Evolutionary conservation across 2,113 vertebrate species (phyloP).

Genomic region (Indri indri): DNA sequence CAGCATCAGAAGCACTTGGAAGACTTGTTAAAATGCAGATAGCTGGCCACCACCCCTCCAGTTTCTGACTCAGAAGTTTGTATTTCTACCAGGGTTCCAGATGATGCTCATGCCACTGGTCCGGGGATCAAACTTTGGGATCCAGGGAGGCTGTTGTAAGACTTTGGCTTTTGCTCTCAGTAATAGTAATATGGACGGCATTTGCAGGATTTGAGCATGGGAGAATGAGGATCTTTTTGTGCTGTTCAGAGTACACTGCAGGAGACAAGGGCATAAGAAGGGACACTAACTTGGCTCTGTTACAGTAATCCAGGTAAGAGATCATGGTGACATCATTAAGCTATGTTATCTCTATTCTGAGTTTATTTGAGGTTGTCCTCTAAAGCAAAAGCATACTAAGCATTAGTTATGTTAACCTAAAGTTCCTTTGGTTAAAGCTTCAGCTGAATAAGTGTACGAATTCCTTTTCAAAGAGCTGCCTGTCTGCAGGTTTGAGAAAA

Average conservation of each 20-base stretch:
- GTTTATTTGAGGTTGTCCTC: background rate
- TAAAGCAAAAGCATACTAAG: background rate
- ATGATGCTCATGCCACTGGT: background rate
- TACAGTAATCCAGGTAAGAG: background rate
- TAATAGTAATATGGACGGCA: too few relatives aligned
- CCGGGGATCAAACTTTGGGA: background rate
- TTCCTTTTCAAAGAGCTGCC: slow-evolving; percentile 33
- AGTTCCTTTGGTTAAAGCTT: slow-evolving; percentile 18
- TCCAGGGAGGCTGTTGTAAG: background rate
- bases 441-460: background rate
- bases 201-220: background rate
- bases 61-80: background rate
- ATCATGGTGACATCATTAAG: background rate
- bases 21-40: background rate
- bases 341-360: background rate
- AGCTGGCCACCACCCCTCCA: background rate
- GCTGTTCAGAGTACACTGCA: background rate
- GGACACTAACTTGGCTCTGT: background rate
- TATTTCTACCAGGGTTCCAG: background rate
- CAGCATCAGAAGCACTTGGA: background rate
- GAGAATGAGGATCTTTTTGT: background rate
- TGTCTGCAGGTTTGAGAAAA: background rate
- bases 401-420: background rate
- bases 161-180: background rate
- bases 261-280: background rate